Base-by-base conservation (phyloP, 1,140 invertebrate species). In the Drosophila kohkoa region DNA sequence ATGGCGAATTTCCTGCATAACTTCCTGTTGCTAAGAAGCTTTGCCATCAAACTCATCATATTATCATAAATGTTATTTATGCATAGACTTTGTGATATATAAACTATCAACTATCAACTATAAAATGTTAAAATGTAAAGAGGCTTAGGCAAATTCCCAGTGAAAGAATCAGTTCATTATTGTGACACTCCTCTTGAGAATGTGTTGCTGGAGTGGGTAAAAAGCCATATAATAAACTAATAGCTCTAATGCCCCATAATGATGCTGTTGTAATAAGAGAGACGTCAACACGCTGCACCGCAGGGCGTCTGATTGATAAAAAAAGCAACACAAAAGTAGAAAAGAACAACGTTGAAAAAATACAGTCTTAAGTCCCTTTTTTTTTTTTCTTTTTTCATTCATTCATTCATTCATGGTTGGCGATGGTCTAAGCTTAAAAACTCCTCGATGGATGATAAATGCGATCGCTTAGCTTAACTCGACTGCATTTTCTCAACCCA, bases 301-400 rank as follows among this genome's bases (percentile, higher is more conserved):
- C 85, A 81, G 83, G 83, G 85, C 58, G 79, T 82, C 79, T 81
- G 85, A 88, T 88, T 88, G 83, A 88, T 88, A 88, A 88, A 85
- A 85, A 48, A 62, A 1, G 20, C 20, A 25, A 25, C 20, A 25
- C 20, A 25, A 25, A 25, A 25, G 0, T 25, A 25, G 13, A 59
- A 45, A 10, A 13, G 35, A 51, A 35, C 8, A 7, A 8, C 6
- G 32, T 20, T 5, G 7, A 52, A 41, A 25, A 62, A 52, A 16
- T 16, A 41, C 28, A 6, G 3, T 41, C 45, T 30, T 69, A 13
- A 25, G 55, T n/a, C 35, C 55, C 35, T 49, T 16, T 20, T 20
- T 20, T 49, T 16, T 20, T 25, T 25, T 20, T 20, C 3, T 25
- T 25, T 25, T 25, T 25, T 25, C 20, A 25, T 25, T 25, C 20